Evolutionary conservation across 2,797 vertebrate genomes (phyloP), one percentile per base, ranked within the genome.

Genomic region (Oreochromis grahami): DNA sequence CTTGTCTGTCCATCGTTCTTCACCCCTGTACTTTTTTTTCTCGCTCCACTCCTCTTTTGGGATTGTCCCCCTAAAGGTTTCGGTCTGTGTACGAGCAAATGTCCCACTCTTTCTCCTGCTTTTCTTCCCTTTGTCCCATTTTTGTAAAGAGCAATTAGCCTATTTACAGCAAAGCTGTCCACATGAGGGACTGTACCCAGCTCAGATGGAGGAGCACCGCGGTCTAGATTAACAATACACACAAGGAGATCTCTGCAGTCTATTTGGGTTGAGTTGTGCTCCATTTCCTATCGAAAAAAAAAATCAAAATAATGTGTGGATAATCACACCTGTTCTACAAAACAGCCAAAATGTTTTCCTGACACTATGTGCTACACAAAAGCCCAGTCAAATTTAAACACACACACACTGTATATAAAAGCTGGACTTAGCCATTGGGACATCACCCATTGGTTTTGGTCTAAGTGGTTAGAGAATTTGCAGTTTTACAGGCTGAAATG

Each of bases 111-210:
- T 15, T 15, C 60, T 60, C 81, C 38, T 81, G 58, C 70, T 65
- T 76, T 78, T 50, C 2, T 38, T 86, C 53, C 17, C 48, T 83
- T 80, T 84, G 91, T 86, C 81, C 93, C 92, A 93, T 79, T 94
- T 94, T 51, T 52, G 26, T 82, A 74, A 90, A 70, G 78, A 94
- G 87, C 92, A 94, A 96, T 96, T 96, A 96, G 86, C 95, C 95
- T 83, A 95, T 88, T 91, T 94, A 84, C 74, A 79, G 81, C 14
- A 53, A 56, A 76, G 80, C 80, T 65, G 84, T 38, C 8, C 84
- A 60, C 77, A 19, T 86, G 10, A 32, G 92, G 90, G 89, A 87
- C 58, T 5, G 63, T 12, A 34, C 52, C 34, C 11, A 38, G 19
- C 79, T 84, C 14, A 7, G 29, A 85, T 45, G 55, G 50, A 81